phyloP scores from a whole-genome alignment of 2,113 vertebrate species.

The Varanus salvator region DNA sequence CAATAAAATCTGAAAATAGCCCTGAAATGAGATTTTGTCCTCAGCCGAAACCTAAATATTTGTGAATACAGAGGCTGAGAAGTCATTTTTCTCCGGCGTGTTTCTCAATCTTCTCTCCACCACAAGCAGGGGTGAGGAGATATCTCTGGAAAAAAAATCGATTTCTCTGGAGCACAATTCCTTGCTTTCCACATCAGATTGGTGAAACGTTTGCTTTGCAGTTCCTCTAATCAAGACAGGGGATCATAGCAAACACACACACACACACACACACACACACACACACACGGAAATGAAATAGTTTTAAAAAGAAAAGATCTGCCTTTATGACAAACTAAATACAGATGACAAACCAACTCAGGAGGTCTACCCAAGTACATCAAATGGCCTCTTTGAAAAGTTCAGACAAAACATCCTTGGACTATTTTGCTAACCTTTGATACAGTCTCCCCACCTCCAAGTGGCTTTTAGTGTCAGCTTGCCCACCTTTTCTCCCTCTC shows the following conservation, averaged over 20 bases:
- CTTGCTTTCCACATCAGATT: neutral
- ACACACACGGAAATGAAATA: conserved; percentile 11
- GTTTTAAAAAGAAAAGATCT: neutral
- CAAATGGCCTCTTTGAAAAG: neutral
- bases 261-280: neutral
- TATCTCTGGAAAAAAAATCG: neutral
- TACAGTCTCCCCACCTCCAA: neutral
- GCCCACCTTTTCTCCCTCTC: neutral
- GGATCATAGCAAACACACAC: neutral
- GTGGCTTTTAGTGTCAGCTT: neutral
- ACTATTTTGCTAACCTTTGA: neutral
- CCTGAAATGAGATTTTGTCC: conserved; percentile 43
- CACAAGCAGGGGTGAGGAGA: neutral
- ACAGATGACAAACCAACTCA: conserved; percentile 11
- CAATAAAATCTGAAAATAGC: conserved; percentile 49
- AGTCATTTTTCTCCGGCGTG: conserved; percentile 12
- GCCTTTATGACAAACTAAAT: conserved; percentile 20
- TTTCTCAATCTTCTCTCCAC: neutral
- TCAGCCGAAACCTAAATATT: conserved; percentile 44
- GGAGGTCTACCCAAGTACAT: neutral
- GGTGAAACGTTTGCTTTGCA: conserved; percentile 14
- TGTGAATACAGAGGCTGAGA: conserved; percentile 21
- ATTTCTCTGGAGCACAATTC: neutral
- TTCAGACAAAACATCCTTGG: neutral
- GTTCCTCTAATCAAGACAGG: neutral